Percentiles rank a stretch among this genome's conserved stretches.
phyloP scores from a whole-genome alignment of 2,888 invertebrate species.

The Heteromurus nitidus region DNA sequence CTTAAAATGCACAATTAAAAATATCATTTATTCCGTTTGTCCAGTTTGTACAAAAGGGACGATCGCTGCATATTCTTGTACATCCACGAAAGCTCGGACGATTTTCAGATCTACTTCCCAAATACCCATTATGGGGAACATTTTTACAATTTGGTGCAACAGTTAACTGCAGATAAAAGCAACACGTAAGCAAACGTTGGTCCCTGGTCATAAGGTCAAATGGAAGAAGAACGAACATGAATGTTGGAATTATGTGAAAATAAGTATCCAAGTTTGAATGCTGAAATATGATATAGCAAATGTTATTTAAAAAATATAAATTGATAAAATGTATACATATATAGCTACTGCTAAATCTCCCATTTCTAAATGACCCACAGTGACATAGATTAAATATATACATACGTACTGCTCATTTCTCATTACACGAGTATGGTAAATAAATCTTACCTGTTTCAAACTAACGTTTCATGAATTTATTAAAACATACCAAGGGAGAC shows the following conservation, averaged over 20 bases:
- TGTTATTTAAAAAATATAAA: not conserved
- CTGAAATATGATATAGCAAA: not conserved
- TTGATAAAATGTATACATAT: not conserved
- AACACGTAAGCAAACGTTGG: no score
- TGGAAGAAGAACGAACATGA: not conserved
- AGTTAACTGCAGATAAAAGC: no score
- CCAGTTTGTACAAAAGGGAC: slow-evolving; percentile 94
- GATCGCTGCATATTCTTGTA: slow-evolving; percentile 76
- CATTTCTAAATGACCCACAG: no score
- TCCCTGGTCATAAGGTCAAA: no score
- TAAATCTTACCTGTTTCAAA: no score
- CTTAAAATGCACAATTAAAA: not conserved
- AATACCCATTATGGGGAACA: not conserved
- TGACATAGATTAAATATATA: no score
- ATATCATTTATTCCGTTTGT: slow-evolving; percentile 62
- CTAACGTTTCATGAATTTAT: no score
- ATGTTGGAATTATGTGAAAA: not conserved
- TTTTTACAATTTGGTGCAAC: not conserved
- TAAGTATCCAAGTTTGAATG: not conserved
- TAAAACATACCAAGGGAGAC: no score
- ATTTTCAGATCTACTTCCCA: not conserved
- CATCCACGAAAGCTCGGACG: not conserved
- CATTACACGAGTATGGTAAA: no score
- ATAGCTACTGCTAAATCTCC: no score
- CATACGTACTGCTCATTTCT: no score